These are phyloP conservation scores for Halictus quadricinctus DNA, from an alignment of 2,888 invertebrate genomes.

Conservation along the genomic window DNA sequence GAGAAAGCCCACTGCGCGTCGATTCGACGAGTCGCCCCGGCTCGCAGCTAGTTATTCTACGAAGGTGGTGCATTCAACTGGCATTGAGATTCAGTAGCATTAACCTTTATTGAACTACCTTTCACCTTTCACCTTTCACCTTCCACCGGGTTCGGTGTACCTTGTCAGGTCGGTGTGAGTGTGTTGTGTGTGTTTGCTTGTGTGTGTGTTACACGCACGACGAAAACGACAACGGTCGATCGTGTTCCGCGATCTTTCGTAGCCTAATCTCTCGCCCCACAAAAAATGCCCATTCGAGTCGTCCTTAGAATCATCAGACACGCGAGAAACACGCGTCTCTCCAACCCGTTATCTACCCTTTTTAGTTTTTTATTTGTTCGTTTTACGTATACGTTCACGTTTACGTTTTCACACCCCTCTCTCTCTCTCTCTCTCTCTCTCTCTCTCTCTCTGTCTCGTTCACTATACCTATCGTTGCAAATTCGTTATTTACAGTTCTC, in stretches of 20 bases:
- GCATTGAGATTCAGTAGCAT: constrained; percentile 37
- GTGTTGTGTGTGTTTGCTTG: not conserved
- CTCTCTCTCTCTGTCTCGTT: not conserved
- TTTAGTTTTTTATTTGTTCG: not conserved
- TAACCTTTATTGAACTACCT: constrained; percentile 45
- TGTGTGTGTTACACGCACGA: not conserved
- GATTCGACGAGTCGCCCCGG: not conserved
- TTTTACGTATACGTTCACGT: constrained; percentile 1
- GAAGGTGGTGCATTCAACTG: constrained; percentile 45
- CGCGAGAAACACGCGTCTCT: not conserved
- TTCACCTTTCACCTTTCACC: not conserved
- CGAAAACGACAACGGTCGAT: not conserved
- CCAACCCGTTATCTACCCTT: constrained; percentile 13
- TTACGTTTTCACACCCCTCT: not conserved
- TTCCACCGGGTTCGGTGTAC: constrained; percentile 35
- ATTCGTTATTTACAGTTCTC: constrained; percentile 47
- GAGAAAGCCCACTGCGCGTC: not conserved
- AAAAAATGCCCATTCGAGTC: constrained; percentile 66
- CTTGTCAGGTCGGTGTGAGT: constrained; percentile 9
- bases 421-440: no score
- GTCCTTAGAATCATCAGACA: constrained; percentile 9
- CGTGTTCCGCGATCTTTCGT: not conserved
- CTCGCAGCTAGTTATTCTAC: constrained; percentile 18
- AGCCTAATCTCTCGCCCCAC: constrained; percentile 30
- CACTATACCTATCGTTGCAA: not conserved